Percentiles rank a stretch among this genome's conserved stretches.
These are phyloP conservation scores for Galerucella pusilla DNA, from an alignment of 2,888 invertebrate genomes.

Conservation along the genomic window DNA sequence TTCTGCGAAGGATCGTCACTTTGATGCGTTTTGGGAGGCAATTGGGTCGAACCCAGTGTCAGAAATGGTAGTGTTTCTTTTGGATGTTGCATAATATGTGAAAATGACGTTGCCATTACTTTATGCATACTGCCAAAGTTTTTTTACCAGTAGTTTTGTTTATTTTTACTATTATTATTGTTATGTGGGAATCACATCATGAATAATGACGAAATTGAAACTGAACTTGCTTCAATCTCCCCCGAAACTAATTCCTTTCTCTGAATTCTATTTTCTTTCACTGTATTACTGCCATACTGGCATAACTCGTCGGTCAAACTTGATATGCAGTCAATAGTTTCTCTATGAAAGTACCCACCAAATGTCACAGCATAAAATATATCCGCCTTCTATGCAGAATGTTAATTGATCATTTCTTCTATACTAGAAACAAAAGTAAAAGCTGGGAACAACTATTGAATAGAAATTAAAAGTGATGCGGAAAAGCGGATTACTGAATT, in stretches of 20 bases:
- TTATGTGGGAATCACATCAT: too few species aligned
- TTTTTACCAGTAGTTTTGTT: too few species aligned
- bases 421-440: constrained; percentile 38
- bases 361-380: constrained; percentile 43
- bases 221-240: constrained; percentile 18
- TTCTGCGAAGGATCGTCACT: too few species aligned
- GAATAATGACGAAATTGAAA: too few species aligned
- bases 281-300: constrained; percentile 49
- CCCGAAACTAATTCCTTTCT: constrained; percentile 14
- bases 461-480: constrained; percentile 8
- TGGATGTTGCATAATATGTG: too few species aligned
- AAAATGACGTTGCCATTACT: too few species aligned
- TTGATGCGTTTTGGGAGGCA: too few species aligned
- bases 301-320: constrained; percentile 39
- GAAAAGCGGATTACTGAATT: background rate
- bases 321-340: constrained; percentile 40
- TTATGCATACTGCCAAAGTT: too few species aligned
- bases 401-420: constrained; percentile 35
- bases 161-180: too few species aligned
- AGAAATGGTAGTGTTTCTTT: too few species aligned
- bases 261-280: constrained; percentile 41
- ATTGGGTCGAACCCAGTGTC: too few species aligned
- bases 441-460: constrained; percentile 18
- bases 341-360: constrained; percentile 39
- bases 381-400: constrained; percentile 39